These are phyloP conservation scores for Trissoscelio sp. DNA, from an alignment of 2,888 invertebrate species.

Conservation along the genomic window DNA sequence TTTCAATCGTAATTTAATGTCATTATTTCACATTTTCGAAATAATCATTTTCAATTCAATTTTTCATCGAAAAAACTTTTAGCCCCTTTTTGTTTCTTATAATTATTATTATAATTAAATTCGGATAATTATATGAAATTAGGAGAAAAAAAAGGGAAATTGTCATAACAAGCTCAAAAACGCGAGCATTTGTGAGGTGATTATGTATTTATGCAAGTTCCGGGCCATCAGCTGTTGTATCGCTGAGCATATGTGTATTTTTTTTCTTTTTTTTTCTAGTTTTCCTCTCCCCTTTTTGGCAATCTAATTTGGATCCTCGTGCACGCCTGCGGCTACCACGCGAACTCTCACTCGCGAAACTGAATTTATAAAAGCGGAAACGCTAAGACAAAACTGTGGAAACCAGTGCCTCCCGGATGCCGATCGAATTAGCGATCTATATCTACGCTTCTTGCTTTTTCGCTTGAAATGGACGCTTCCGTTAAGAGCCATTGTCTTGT, in stretches of 20 bases:
- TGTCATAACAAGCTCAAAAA: constrained; percentile 72
- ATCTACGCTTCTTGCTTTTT: constrained; percentile 66
- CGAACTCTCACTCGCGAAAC: constrained; percentile 67
- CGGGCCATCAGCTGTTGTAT: constrained; percentile 80
- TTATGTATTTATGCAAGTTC: constrained; percentile 79
- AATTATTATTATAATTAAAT: too few relatives aligned
- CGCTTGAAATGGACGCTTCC: constrained; percentile 63
- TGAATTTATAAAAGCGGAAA: constrained; percentile 61
- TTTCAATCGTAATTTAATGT: too few relatives aligned
- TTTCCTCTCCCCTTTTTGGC: constrained; percentile 68
- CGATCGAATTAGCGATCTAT: constrained; percentile 68
- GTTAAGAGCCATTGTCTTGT: constrained; percentile 57
- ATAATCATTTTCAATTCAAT: too few relatives aligned
- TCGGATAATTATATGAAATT: too few relatives aligned
- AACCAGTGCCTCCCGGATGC: constrained; percentile 70
- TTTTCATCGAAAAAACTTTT: too few relatives aligned
- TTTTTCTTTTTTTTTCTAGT: not conserved
- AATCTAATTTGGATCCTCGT: constrained; percentile 64
- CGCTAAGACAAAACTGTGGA: constrained; percentile 66
- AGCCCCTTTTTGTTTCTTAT: too few relatives aligned
- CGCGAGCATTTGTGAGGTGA: constrained; percentile 76
- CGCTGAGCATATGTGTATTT: constrained; percentile 46
- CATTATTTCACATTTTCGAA: too few relatives aligned
- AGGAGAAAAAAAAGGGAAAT: not conserved
- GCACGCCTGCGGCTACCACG: constrained; percentile 74